phyloP scores from a whole-genome alignment of 2,797 vertebrate genomes.

The Notamacropus eugenii region DNA sequence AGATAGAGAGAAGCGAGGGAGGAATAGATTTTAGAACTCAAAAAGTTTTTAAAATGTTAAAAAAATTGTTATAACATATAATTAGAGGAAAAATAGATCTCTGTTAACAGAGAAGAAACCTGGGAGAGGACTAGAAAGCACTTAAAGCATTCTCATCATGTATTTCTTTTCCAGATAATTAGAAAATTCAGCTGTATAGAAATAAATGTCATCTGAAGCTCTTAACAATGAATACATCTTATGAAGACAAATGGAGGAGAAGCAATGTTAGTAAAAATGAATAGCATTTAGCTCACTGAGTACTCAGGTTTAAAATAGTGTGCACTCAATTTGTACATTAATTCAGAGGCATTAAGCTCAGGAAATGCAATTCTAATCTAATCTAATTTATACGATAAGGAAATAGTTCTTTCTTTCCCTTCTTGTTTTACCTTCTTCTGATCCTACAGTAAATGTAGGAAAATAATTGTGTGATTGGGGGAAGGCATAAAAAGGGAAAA shows the following conservation, averaged over 20 bases:
- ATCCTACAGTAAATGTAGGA: neutral
- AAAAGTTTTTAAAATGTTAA: too few species aligned
- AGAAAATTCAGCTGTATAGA: neutral
- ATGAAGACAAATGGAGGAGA: neutral
- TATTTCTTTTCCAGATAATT: neutral
- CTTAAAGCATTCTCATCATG: neutral
- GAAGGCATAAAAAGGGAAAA: neutral
- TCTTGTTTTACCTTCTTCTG: neutral
- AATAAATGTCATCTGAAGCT: neutral
- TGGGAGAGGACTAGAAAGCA: neutral
- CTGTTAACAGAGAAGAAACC: neutral
- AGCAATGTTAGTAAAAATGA: neutral
- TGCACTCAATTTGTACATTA: neutral
- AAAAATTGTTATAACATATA: too few species aligned
- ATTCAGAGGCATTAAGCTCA: neutral
- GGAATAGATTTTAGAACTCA: too few species aligned
- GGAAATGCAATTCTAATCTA: neutral
- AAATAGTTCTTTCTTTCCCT: neutral
- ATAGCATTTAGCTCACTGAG: neutral
- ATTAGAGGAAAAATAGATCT: neutral
- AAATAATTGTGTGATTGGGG: neutral
- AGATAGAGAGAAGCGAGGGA: too few species aligned
- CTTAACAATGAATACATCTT: neutral
- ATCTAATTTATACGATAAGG: neutral
- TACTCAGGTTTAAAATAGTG: neutral